These are phyloP conservation scores for Mionectes olivaceus DNA, from an alignment of 2,797 vertebrate genomes.

Conservation along the genomic window DNA sequence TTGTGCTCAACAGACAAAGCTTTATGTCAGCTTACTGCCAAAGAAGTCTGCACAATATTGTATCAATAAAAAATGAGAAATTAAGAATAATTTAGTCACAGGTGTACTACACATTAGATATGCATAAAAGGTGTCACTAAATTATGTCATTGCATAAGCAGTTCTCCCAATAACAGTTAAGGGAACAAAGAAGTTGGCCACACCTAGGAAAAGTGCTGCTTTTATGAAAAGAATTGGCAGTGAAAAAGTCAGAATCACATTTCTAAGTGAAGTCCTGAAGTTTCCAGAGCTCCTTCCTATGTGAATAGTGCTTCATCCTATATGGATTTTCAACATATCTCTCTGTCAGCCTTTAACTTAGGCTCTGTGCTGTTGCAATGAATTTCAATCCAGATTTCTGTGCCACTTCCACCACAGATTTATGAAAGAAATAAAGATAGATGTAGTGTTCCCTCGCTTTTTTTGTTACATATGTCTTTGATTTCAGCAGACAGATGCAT, in stretches of 20 bases:
- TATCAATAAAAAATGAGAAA: conserved; percentile 11
- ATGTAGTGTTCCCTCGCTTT: neutral
- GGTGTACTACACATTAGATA: neutral
- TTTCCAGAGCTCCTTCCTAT: neutral
- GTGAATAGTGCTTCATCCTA: neutral
- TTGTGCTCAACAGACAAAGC: neutral
- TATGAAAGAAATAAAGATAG: neutral
- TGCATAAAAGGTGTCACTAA: neutral
- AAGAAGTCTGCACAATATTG: neutral
- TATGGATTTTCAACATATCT: neutral
- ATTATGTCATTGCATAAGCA: neutral
- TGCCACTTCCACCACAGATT: neutral
- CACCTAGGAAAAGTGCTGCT: neutral
- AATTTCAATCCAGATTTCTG: neutral
- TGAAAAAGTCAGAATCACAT: neutral
- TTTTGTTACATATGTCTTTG: neutral
- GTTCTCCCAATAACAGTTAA: neutral
- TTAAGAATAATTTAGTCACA: neutral
- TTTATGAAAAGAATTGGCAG: neutral
- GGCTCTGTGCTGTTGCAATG: neutral
- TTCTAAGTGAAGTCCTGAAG: neutral
- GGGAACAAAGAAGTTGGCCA: neutral
- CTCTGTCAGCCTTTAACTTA: neutral
- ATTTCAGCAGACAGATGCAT: neutral
- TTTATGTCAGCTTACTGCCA: neutral